These are phyloP conservation scores for Brachylomia viminalis DNA, from an alignment of 2,888 invertebrate genomes.

Conservation along the genomic window DNA sequence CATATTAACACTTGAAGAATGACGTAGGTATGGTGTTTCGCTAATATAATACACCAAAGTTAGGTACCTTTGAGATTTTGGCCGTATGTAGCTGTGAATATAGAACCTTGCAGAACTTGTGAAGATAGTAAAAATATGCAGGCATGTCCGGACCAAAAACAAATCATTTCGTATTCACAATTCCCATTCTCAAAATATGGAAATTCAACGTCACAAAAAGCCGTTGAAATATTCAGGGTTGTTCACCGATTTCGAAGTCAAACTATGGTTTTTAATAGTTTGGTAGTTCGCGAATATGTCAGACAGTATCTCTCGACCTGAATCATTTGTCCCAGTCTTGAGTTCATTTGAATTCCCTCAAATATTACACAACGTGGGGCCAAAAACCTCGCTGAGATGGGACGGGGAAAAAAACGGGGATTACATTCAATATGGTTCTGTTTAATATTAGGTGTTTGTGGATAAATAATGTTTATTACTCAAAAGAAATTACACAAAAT, in stretches of 20 bases:
- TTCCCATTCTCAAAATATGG: conserved; percentile 25
- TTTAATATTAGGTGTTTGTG: neutral
- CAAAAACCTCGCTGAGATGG: conserved; percentile 45
- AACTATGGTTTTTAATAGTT: conserved; percentile 3
- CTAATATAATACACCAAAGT: too few relatives aligned
- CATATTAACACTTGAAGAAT: too few relatives aligned
- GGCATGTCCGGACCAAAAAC: neutral
- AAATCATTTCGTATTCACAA: neutral
- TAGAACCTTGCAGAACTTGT: too few relatives aligned
- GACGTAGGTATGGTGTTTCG: too few relatives aligned
- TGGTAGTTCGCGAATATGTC: conserved; percentile 37
- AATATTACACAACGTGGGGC: conserved; percentile 47
- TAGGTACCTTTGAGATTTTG: too few relatives aligned
- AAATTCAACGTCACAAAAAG: conserved; percentile 33
- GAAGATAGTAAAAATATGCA: neutral
- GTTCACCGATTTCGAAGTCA: conserved; percentile 21
- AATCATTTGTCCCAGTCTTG: conserved; percentile 47
- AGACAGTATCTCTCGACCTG: conserved; percentile 34
- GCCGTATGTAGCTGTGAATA: too few relatives aligned
- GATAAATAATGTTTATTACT: too few relatives aligned
- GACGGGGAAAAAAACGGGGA: conserved; percentile 6
- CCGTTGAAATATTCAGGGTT: conserved; percentile 22
- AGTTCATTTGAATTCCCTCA: conserved; percentile 52
- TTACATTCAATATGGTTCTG: conserved; percentile 52
- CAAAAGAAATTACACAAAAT: too few relatives aligned